These are phyloP conservation scores for Forbesichthys agassizii DNA, from an alignment of 2,113 vertebrate species.

Conservation along the genomic window DNA sequence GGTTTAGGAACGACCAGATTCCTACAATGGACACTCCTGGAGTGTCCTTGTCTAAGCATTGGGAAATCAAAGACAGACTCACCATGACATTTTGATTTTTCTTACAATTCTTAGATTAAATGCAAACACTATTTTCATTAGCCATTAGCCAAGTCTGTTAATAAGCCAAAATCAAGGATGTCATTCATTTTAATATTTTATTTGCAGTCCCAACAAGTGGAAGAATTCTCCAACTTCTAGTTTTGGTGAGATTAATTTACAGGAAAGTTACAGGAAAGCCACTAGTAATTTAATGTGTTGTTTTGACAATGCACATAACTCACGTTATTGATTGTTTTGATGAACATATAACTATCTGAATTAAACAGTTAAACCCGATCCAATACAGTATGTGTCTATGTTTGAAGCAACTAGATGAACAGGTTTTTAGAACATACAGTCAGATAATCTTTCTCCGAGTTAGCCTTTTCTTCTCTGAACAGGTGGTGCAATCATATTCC, in stretches of 20 bases:
- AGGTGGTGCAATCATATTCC: too few relatives aligned
- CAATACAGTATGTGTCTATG: too few relatives aligned
- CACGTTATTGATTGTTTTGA: conserved; percentile 20
- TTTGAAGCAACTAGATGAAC: conserved; percentile 18
- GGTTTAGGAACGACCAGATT: conserved; percentile 55
- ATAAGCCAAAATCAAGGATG: too few relatives aligned
- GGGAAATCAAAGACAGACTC: conserved; percentile 61
- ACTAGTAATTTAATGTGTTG: background rate
- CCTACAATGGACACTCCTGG: conserved; percentile 35
- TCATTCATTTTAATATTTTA: too few relatives aligned
- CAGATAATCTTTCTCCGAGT: conserved; percentile 34
- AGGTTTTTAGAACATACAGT: conserved; percentile 5
- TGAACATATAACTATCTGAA: conserved; percentile 42
- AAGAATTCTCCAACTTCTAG: too few relatives aligned
- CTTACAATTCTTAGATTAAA: conserved; percentile 49
- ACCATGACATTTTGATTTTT: conserved; percentile 45
- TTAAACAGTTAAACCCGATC: conserved; percentile 27
- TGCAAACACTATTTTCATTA: conserved; percentile 48
- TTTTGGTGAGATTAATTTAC: too few relatives aligned
- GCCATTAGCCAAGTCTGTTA: background rate
- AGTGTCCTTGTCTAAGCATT: conserved; percentile 40
- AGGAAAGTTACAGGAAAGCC: too few relatives aligned
- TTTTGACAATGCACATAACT: conserved; percentile 24
- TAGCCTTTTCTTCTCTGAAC: too few relatives aligned
- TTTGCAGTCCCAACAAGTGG: too few relatives aligned